Evolutionary conservation across 2,888 invertebrate genomes (phyloP).

Genomic region (Dolichopus griseipennis): DNA sequence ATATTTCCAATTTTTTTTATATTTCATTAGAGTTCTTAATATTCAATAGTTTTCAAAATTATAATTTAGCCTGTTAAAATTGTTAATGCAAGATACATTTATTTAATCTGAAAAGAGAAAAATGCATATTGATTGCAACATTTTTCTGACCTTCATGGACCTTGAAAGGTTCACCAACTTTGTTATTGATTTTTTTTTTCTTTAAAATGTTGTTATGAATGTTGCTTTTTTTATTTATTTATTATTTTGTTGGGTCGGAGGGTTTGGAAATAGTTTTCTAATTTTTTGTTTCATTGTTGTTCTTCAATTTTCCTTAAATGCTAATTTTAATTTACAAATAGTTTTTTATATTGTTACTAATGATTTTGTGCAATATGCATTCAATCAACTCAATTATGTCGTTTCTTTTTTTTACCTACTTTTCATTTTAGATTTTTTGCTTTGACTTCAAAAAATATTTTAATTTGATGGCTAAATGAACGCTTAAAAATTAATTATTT

Average conservation of each 20-base stretch:
- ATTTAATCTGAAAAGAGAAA: too few relatives aligned
- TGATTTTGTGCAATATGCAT: background rate
- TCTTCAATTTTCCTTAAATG: too few relatives aligned
- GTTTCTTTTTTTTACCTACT: too few relatives aligned
- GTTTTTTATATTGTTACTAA: background rate
- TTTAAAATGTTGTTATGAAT: background rate
- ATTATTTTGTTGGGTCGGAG: too few relatives aligned
- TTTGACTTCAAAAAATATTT: background rate
- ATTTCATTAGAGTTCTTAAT: background rate
- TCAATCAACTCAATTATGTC: background rate
- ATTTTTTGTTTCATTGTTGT: too few relatives aligned
- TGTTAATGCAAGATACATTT: too few relatives aligned
- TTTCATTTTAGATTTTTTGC: background rate
- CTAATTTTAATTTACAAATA: too few relatives aligned
- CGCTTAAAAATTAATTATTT: too few relatives aligned
- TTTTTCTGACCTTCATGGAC: conserved; percentile 25
- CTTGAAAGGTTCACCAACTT: conserved; percentile 26
- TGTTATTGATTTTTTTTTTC: conserved; percentile 15
- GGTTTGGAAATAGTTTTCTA: too few relatives aligned
- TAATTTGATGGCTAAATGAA: too few relatives aligned
- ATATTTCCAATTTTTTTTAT: background rate
- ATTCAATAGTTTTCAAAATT: background rate
- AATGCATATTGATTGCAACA: background rate
- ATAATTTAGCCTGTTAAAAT: background rate
- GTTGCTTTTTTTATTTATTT: background rate